Base-by-base conservation (phyloP, 2,888 invertebrate genomes). In the Hypolimnas misippus region DNA sequence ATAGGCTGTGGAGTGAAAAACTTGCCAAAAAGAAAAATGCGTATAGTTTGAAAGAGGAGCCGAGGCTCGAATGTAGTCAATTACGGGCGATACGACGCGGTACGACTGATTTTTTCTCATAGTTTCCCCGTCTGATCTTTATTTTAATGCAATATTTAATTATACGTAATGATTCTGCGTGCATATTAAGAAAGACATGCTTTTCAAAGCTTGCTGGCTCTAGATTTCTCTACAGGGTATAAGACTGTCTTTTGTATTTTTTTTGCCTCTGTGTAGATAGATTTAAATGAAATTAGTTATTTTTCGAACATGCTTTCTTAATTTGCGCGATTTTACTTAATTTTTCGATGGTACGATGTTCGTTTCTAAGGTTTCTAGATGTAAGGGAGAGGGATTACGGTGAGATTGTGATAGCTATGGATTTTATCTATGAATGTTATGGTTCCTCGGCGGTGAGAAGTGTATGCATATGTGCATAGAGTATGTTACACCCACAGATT, bases 61-160 rank as follows among this genome's bases (percentile, higher is more conserved):
- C n/a, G n/a, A n/a, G n/a, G n/a, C n/a, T n/a, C n/a, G n/a, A n/a
- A n/a, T n/a, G 33, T 70, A 63, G 71, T 73, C 68, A 68, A 69
- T 72, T 69, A 69, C 57, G 62, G 62, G 52, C 64, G 66, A 66
- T 53, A 57, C 55, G 66, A 61, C 50, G 61, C 52, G 65, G 63
- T 64, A 61, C 57, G 68, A 69, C 70, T 70, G 70, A 70, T 72
- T 62, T 62, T 17, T 62, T 6, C 33, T 57, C 52, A 21, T 46
- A 4, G 33, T 21, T 49, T 7, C 6, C 31, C 16, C n/a, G 16
- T 54, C 31, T 44, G 19, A 21, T 19, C 4, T 67, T 64, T 51
- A 46, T 49, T 60, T 66, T 42, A 56, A 51, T 38, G 25, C 57
- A 49, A 44, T 25, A 25, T 3, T 25, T 42, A 16, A 54, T 42